Evolutionary conservation across 1,140 invertebrate species (phyloP), one percentile per base, ranked within the genome.

Genomic region (Odontomachus brunneus): DNA sequence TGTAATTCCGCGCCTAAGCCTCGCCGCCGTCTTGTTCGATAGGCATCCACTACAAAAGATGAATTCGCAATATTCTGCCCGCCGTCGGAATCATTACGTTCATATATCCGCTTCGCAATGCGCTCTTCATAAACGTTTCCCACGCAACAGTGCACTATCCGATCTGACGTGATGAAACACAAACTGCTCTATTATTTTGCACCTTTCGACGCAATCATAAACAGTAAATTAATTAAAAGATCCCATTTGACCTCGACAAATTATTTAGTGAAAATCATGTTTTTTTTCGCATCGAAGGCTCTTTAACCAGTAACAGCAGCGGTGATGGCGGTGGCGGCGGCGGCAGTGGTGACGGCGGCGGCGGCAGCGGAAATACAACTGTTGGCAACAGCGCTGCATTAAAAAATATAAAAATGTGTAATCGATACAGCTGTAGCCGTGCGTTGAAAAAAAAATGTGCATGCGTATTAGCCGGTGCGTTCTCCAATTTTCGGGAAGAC

Each of bases 1-100:
- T 91, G 91, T 92, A 92, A 93, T 93, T 92, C 91, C 87, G 86
- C 89, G 90, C 89, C 88, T 86, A 89, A 92, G 89, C 89, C 75
- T 71, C 17, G 87, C 82, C 85, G 83, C 75, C 90, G 75, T 89
- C 87, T 88, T 88, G 87, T 80, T 84, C 84, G 81, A 84, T 83
- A 73, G 69, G 63, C 62, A 51, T 80, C 38, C 49, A 38, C 63
- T 63, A 62, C 67, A 66, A 59, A 55, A 60, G 83, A 88, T 80
- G 78, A 88, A 88, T 78, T 80, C 76, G 55, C 76, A 80, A 80
- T 87, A 87, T 88, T 88, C 60, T 19, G 15, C 55, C 22, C 53
- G 48, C 29, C 17, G 55, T 14, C 33, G n/a, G 22, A 48, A 71
- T 80, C 65, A 48, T 57, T 69, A 57, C 55, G 57, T 17, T 29